phyloP scores from a whole-genome alignment of 2,888 invertebrate genomes.

The Argyresthia goedartella region DNA sequence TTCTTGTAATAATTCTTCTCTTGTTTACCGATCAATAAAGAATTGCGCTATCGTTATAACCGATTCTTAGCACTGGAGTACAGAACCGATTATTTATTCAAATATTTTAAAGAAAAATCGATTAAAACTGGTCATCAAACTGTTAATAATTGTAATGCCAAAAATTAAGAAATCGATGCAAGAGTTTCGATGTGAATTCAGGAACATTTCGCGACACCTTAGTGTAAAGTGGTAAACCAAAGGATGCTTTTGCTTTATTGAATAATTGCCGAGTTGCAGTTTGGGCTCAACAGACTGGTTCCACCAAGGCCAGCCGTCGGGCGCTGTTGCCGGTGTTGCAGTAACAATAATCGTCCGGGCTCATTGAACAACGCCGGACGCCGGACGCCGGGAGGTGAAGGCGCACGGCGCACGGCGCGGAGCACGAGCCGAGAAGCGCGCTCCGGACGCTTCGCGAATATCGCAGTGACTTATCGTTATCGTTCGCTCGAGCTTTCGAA shows the following conservation, averaged over 20 bases:
- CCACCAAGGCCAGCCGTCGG: slow-evolving; percentile 67
- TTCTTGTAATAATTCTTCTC: too few species aligned
- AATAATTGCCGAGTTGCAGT: slow-evolving; percentile 65
- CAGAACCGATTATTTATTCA: too few species aligned
- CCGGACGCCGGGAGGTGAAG: slow-evolving; percentile 12
- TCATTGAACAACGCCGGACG: slow-evolving; percentile 14
- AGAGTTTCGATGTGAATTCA: neutral
- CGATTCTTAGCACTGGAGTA: too few species aligned
- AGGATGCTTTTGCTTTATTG: slow-evolving; percentile 67
- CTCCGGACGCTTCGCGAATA: slow-evolving; percentile 1
- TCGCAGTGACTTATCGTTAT: slow-evolving; percentile 1
- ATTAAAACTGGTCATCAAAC: too few species aligned
- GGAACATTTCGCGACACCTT: slow-evolving; percentile 11
- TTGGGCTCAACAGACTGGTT: slow-evolving; percentile 67
- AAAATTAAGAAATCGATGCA: too few species aligned
- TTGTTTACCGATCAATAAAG: too few species aligned
- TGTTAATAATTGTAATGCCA: too few species aligned
- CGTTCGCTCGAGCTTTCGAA: neutral
- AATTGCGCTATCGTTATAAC: too few species aligned
- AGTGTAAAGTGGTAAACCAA: slow-evolving; percentile 46
- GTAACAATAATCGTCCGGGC: slow-evolving; percentile 12
- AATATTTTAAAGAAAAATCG: too few species aligned
- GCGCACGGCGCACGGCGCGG: slow-evolving; percentile 9
- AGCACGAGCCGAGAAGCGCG: neutral
- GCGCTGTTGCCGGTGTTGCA: slow-evolving; percentile 34